Base-by-base conservation (phyloP, 30 jellyfish, hydroid and myxozoan species). In the Turritopsis rubra region DNA sequence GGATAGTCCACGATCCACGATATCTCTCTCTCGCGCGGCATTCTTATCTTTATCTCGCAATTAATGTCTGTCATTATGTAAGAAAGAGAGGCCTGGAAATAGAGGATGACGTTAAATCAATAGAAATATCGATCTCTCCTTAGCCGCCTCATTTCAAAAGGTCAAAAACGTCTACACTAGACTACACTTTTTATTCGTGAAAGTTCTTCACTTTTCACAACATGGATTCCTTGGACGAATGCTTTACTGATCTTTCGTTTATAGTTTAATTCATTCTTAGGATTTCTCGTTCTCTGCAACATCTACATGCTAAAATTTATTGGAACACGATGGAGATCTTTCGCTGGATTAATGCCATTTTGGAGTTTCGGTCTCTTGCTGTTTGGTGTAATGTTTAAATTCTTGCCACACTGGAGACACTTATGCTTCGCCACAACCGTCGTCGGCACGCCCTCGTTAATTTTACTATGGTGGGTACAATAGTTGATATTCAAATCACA, bases 251-350 rank as follows among this genome's bases (percentile, higher is more conserved):
- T 5, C 60, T 41, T 41, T 3, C 13, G 60, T 41, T 3, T 41
- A 13, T 41, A 41, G 60, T 41, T 41, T 13, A 41, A 41, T 3
- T 5, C 5, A 3, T 41, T 3, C 60, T 82, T 54, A 82, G 88
- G 88, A 18, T 82, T 65, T 65, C 84, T 82, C 21, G 85, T 71
- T 16, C 31, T 82, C 20, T 65, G 41, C 1, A 29, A 30, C 28
- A 70, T 82, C 19, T 68, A 68, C n/a, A 28, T 82, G 66, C 29
- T 73, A 7, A 89, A 84, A 66, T 84, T 73, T 52, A 52, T 84
- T 29, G 88, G 90, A 72, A 84, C 90, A 73, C 31, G 75, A 53
- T 84, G 84, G 84, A 31, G 90, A 52, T 74, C 90, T 8, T 17
- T 75, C n/a, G 53, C 65, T 54, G 53, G 65, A 18, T 53, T 53